Percentiles rank a stretch among this genome's conserved stretches.
These are phyloP conservation scores for Dromaius novaehollandiae DNA, from an alignment of 2,113 vertebrate genomes.

Conservation along the genomic window DNA sequence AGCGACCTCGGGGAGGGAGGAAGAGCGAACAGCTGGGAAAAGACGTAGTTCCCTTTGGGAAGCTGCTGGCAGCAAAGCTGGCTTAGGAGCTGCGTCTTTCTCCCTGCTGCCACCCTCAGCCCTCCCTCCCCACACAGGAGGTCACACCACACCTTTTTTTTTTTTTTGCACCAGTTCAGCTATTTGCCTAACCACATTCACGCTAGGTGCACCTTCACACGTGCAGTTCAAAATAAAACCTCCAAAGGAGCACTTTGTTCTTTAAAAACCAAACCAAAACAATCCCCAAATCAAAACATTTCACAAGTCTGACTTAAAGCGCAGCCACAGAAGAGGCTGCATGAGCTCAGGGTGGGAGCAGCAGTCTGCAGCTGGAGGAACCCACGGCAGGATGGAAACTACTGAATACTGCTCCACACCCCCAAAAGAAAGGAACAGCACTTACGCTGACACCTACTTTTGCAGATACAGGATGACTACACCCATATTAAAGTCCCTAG, in stretches of 20 bases:
- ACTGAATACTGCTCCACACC: background rate
- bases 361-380: constrained; percentile 17
- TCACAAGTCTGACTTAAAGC: background rate
- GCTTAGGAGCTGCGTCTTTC: constrained; percentile 6
- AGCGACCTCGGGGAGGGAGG: background rate
- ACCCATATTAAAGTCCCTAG: background rate
- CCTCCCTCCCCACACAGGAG: background rate
- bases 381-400: background rate
- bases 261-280: constrained; percentile 46
- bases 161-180: background rate
- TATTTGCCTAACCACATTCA: background rate
- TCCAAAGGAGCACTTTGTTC: background rate
- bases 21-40: background rate
- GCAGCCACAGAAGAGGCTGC: background rate
- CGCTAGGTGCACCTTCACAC: accelerated
- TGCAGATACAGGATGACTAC: background rate
- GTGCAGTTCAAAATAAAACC: background rate
- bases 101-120: background rate
- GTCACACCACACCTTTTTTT: background rate
- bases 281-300: constrained; percentile 33
- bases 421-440: background rate
- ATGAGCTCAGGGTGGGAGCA: background rate
- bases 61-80: background rate
- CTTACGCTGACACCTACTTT: background rate
- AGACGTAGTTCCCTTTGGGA: background rate